Evolutionary conservation across 2,888 invertebrate genomes (phyloP), one percentile per base, ranked within the genome.

Genomic region (Balanococcus diminutus): DNA sequence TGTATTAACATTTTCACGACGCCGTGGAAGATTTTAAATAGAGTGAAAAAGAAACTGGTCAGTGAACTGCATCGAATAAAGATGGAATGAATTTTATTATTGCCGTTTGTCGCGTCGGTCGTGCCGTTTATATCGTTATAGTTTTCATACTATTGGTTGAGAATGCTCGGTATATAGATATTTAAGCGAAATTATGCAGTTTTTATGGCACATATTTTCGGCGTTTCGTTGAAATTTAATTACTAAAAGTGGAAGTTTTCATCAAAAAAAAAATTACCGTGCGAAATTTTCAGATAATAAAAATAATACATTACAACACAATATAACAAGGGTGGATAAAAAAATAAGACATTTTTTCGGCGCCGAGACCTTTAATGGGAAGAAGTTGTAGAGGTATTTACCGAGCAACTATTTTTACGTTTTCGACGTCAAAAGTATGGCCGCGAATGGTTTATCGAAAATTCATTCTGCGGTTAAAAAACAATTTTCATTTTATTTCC

Each of bases 401-500:
- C 31, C 11, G 2, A 32, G 14, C 14, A 72, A 72, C 31, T 32
- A 72, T 72, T 72, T 72, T 32, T 16, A 31, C 72, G 16, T 31
- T 72, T 31, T n/a, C 16, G 31, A 31, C 16, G 32, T 14, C 31
- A 11, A 32, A 9, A 72, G 72, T 31, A n/a, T n/a, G n/a, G n/a
- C 32, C 6, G 8, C 32, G 72, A 31, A 16, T 5, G 25, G 6
- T 31, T 32, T 72, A 72, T 72, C 16, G 72, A 16, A 72, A 72
- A 72, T n/a, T 72, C 32, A 32, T 72, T 72, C n/a, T 32, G 3
- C 72, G 32, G 72, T 32, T n/a, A 72, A 32, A 31, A 11, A 72
- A 72, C 72, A 72, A 72, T 72, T 72, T 72, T 72, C 72, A 8
- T 72, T n/a, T 72, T 72, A 72, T 72, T 72, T 72, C 72, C 72